Evolutionary conservation across 2,113 vertebrate species (phyloP).

Genomic region (Macquaria ambigua): DNA sequence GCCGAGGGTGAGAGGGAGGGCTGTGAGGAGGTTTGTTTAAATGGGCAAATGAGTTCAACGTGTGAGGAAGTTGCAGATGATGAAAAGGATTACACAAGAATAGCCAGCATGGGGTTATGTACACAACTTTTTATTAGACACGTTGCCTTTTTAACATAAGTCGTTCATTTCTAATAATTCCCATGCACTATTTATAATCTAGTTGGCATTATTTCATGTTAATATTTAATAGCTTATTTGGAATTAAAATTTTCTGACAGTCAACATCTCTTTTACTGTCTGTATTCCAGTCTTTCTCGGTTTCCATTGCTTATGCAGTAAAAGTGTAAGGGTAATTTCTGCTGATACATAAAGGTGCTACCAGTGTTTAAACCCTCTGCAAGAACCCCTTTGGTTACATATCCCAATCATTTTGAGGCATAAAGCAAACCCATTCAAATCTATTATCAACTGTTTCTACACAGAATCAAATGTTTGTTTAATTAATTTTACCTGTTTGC

Average conservation of each 20-base stretch:
- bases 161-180: conserved; percentile 11
- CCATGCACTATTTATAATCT: conserved; percentile 7
- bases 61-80: conserved; percentile 39
- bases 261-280: neutral
- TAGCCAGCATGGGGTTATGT: neutral
- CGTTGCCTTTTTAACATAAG: conserved; percentile 7
- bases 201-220: neutral
- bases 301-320: neutral
- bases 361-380: conserved; percentile 1
- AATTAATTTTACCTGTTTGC: conserved; percentile 13
- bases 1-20: conserved; percentile 21
- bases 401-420: conserved; percentile 17
- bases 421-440: neutral
- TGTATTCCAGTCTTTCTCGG: neutral
- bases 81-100: conserved; percentile 23
- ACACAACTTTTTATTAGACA: conserved; percentile 21
- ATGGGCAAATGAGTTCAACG: conserved; percentile 30
- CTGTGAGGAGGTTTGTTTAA: conserved; percentile 45
- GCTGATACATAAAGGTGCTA: conserved; percentile 6
- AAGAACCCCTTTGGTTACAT: neutral
- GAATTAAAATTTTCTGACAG: conserved; percentile 14
- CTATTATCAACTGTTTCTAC: neutral
- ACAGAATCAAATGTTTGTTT: conserved; percentile 5
- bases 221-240: conserved; percentile 37
- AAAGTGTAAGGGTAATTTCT: conserved; percentile 1